phyloP scores from a whole-genome alignment of 2,113 vertebrate genomes.

The Thalassarche chlororhynchos region DNA sequence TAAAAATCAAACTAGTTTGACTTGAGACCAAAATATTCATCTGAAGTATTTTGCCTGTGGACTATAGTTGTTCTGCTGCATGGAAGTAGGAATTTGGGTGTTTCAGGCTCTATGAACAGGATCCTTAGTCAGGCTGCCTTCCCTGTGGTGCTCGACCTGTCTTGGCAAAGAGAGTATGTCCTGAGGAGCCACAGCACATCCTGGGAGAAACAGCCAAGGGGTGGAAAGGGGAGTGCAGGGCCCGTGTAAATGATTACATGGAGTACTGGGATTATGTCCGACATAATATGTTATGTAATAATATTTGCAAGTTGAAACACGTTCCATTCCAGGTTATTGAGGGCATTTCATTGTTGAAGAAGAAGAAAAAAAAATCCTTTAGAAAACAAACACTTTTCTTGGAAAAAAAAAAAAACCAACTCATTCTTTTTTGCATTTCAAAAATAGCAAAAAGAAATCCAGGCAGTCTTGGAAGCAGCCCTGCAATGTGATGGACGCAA shows the following conservation, averaged over 20 bases:
- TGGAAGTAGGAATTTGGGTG: not conserved
- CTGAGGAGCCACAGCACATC: not conserved
- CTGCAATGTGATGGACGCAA: not conserved
- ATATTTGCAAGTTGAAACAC: not conserved
- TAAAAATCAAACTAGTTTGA: not conserved
- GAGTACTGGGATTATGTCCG: not conserved
- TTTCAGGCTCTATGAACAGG: not conserved
- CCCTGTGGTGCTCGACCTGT: not conserved
- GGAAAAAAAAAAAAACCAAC: accelerated
- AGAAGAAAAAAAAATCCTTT: not conserved
- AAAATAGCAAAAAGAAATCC: not conserved
- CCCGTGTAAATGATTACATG: too few species aligned
- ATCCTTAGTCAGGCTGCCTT: not conserved
- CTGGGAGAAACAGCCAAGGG: not conserved
- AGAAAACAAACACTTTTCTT: not conserved
- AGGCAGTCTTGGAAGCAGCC: not conserved
- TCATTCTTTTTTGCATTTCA: not conserved
- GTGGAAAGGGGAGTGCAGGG: not conserved
- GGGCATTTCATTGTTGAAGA: not conserved
- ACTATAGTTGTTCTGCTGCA: not conserved
- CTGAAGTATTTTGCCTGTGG: not conserved
- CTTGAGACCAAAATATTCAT: not conserved
- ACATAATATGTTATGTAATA: not conserved
- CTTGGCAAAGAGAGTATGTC: not conserved
- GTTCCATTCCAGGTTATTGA: not conserved